phyloP scores from a whole-genome alignment of 2,113 vertebrate species.

The Sinocyclocheilus anshuiensis region DNA sequence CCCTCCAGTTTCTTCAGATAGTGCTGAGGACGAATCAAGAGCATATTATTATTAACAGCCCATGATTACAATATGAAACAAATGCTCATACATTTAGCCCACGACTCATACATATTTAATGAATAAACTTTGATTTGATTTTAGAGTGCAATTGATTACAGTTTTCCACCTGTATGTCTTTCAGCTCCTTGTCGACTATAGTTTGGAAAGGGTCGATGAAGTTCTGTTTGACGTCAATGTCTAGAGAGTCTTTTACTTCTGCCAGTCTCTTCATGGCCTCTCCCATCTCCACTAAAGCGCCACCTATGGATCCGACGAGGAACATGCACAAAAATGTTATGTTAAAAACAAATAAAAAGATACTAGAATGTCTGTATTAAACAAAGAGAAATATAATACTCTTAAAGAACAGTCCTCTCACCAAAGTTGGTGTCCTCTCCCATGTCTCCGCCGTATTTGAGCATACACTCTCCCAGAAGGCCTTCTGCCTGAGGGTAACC shows the following conservation, averaged over 20 bases:
- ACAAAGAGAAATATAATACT: not conserved
- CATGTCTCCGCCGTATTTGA: constrained; percentile 88
- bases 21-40: constrained; percentile 74
- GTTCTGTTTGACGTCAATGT: constrained; percentile 98
- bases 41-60: not conserved
- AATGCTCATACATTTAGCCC: not conserved
- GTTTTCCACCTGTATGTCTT: constrained; percentile 90
- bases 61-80: not conserved
- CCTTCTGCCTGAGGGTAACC: constrained; percentile 95
- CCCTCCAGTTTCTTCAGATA: constrained; percentile 95
- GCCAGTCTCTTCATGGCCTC: constrained; percentile 94
- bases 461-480: constrained; percentile 92
- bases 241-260: constrained; percentile 92
- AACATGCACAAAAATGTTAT: not conserved
- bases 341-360: not conserved
- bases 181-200: constrained; percentile 94
- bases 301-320: constrained; percentile 72
- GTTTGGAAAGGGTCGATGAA: constrained; percentile 96
- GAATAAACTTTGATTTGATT: not conserved
- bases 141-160: not conserved
- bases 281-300: constrained; percentile 87
- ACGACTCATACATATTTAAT: not conserved
- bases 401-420: constrained; percentile 67
- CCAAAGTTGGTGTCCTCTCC: constrained; percentile 92
- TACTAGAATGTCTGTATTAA: not conserved